Evolutionary conservation across 2,797 vertebrate genomes (phyloP).

Genomic region (Rhinophrynus dorsalis): DNA sequence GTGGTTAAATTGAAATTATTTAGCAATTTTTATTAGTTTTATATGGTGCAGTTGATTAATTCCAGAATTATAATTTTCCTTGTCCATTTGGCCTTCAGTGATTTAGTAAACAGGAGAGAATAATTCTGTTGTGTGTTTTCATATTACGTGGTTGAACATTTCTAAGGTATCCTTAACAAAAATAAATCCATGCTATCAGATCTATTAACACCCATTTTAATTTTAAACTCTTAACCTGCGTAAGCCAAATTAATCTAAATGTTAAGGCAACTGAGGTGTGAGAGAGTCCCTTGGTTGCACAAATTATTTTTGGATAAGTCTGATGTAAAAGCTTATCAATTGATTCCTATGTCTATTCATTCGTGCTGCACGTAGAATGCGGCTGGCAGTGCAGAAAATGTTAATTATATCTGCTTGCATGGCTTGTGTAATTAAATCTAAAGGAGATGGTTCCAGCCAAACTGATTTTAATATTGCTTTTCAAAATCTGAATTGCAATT

Average conservation of each 20-base stretch:
- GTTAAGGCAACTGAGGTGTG: neutral
- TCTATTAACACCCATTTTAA: neutral
- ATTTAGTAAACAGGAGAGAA: too few species aligned
- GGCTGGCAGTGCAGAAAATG: constrained; percentile 15
- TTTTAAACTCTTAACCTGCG: neutral
- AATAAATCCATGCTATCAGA: too few species aligned
- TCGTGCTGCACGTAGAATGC: neutral
- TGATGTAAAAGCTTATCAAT: neutral
- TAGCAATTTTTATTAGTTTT: too few species aligned
- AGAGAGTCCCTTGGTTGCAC: neutral
- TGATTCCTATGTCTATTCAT: neutral
- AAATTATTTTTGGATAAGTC: neutral
- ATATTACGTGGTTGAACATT: too few species aligned
- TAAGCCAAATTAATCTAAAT: neutral
- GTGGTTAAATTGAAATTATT: too few species aligned
- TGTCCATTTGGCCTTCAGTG: too few species aligned
- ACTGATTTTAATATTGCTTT: constrained; percentile 10
- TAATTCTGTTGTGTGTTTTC: too few species aligned
- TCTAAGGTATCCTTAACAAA: too few species aligned
- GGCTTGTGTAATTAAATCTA: constrained; percentile 28
- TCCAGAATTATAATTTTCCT: too few species aligned
- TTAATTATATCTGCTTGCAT: constrained; percentile 28
- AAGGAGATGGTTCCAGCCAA: neutral
- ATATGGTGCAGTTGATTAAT: too few species aligned
- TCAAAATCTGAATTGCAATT: neutral